Base-by-base conservation (phyloP, 2,888 invertebrate species). In the Abrostola triplasia region DNA sequence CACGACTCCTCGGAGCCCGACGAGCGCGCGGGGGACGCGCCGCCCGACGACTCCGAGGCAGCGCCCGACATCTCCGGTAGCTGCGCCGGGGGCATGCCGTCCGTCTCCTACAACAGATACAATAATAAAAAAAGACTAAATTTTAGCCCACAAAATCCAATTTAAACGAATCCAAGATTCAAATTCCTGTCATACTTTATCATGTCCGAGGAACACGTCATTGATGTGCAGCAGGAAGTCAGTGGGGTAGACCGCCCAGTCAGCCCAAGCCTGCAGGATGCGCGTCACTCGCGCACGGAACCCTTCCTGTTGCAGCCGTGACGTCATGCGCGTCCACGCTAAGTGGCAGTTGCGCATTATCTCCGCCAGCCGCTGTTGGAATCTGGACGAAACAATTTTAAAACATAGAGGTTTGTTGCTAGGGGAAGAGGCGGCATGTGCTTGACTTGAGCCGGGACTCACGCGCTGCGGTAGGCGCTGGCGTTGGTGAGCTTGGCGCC, bases 401-500 rank as follows among this genome's bases (percentile, higher is more conserved):
- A 7, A 0, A 12, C 5, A 5, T 37, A 8, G 12, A 50, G 37
- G 11, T 9, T 5, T 11, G 40, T 40, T 0, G 5, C 11, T 9
- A 6, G n/a, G n/a, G n/a, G n/a, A n/a, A n/a, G n/a, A n/a, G 5
- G 6, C 12, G 36, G 11, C 6, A 13, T 6, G 37, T 13, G 6
- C n/a, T n/a, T n/a, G n/a, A n/a, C n/a, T n/a, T n/a, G n/a, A n/a
- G n/a, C n/a, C n/a, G n/a, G n/a, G n/a, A 95, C 96, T 95, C 90
- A 98, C 97, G 97, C 97, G 93, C 96, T 97, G 73, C 98, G 95
- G 85, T 97, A 99, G 84, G 98, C 98, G 57, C 98, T 98, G 0
- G 99, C 99, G 92, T 99, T 99, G 50, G 98, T 97, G 36, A 99
- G 97, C 95, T 99, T 99, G 6, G 98, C 98, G 70, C 98, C 98